These are phyloP conservation scores for Leucophenga maculata DNA, from an alignment of 2,888 invertebrate genomes.

Conservation along the genomic window DNA sequence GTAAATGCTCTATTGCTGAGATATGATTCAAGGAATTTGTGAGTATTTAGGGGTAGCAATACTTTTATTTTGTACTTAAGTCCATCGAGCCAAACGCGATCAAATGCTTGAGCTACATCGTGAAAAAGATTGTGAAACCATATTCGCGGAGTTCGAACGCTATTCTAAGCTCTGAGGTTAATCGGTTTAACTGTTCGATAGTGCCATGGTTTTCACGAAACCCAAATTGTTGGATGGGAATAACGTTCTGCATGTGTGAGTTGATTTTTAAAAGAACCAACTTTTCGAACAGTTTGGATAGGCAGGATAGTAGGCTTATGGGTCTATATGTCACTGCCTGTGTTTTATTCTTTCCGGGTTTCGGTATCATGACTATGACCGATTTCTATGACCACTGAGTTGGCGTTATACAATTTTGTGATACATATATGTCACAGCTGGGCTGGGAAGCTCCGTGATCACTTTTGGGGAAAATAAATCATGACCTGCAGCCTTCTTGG, in stretches of 20 bases:
- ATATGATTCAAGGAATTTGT: neutral
- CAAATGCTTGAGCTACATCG: constrained; percentile 2
- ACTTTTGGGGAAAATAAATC: constrained; percentile 4
- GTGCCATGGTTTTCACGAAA: no score
- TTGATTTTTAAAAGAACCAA: neutral
- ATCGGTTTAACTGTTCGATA: neutral
- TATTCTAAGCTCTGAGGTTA: neutral
- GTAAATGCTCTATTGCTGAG: neutral
- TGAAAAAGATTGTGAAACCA: neutral
- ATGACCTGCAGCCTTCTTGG: neutral
- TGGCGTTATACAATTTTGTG: neutral
- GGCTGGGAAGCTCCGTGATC: neutral
- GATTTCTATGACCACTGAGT: constrained; percentile 6
- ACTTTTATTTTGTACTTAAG: neutral
- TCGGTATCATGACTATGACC: neutral
- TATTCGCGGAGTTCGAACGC: neutral
- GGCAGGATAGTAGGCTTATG: neutral
- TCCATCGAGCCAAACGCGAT: neutral
- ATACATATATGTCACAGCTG: neutral
- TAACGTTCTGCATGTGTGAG: no score
- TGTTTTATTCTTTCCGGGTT: constrained; percentile 1
- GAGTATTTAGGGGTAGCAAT: neutral
- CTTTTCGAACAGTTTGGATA: constrained; percentile 10
- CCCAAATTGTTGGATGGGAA: no score
- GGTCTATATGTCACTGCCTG: neutral